Evolutionary conservation across 2,888 invertebrate species (phyloP), one percentile per base, ranked within the genome.

Genomic region (Pristionchus japonicus): DNA sequence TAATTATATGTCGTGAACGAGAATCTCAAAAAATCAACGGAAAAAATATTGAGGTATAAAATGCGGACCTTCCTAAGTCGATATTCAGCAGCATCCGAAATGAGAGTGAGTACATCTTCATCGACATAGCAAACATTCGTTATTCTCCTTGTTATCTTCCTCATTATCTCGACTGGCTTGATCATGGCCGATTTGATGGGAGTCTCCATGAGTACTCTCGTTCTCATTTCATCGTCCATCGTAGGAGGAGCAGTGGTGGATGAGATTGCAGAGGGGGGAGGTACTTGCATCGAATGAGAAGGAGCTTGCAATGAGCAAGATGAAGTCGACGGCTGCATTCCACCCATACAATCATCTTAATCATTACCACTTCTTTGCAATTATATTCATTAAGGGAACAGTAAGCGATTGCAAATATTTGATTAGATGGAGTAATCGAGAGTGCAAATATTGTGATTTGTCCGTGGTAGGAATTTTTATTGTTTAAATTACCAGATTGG

Each of bases 1-100:
- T n/a, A n/a, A n/a, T n/a, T n/a, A n/a, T n/a, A n/a, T n/a, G n/a
- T n/a, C n/a, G n/a, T n/a, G n/a, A n/a, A n/a, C n/a, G n/a, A n/a
- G n/a, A n/a, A n/a, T n/a, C n/a, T n/a, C n/a, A n/a, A n/a, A n/a
- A n/a, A n/a, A n/a, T n/a, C n/a, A n/a, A n/a, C n/a, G n/a, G n/a
- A n/a, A n/a, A n/a, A n/a, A n/a, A n/a, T n/a, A n/a, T n/a, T 98
- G 34, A 15, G 47, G 15, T 70, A n/a, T 7, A 15, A 43, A 82
- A 4, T 11, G 27, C 97, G 95, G 91, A 98, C 95, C 95, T 96
- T 97, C 95, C 97, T 97, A 91, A 99, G 96, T 92, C 98, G 96
- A 95, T 98, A 98, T 95, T 99, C 98, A 37, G 97, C 96, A 13
- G 98, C 98, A 95, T 98, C 98, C 86, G 97, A 97, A 93, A 99